Conservation (phyloP, 2,888 invertebrate species). For the Rhaphigaster nebulosa region DNA sequence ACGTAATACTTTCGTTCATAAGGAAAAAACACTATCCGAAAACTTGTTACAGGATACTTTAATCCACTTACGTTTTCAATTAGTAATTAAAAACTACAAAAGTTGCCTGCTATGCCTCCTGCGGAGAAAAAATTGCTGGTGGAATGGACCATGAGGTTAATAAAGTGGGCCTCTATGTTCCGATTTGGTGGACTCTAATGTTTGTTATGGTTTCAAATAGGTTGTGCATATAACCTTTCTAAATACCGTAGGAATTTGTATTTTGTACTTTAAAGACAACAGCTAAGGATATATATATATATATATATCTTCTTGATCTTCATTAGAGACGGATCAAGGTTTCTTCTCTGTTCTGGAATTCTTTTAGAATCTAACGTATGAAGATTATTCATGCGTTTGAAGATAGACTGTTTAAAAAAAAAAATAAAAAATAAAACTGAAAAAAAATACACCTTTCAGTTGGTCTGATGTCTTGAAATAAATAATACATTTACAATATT, state of each 20-base stretch:
- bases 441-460: too few relatives aligned
- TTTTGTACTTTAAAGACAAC: neutral
- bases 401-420: too few relatives aligned
- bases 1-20: too few relatives aligned
- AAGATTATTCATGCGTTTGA: neutral
- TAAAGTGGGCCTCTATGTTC: neutral
- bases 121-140: neutral
- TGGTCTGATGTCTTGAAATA: too few relatives aligned
- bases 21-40: too few relatives aligned
- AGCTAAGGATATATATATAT: neutral
- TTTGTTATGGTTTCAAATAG: neutral
- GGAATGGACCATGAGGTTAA: neutral
- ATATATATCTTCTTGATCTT: neutral
- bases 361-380: neutral
- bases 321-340: neutral
- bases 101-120: neutral
- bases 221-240: neutral
- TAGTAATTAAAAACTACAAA: too few relatives aligned
- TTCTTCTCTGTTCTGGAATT: neutral
- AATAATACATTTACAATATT: too few relatives aligned
- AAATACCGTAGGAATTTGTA: neutral
- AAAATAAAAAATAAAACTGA: too few relatives aligned
- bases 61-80: too few relatives aligned
- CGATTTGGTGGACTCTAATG: neutral
- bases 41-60: too few relatives aligned